Conservation (phyloP, 2,797 vertebrate genomes). For the Oryzias dopingdopingensis region DNA sequence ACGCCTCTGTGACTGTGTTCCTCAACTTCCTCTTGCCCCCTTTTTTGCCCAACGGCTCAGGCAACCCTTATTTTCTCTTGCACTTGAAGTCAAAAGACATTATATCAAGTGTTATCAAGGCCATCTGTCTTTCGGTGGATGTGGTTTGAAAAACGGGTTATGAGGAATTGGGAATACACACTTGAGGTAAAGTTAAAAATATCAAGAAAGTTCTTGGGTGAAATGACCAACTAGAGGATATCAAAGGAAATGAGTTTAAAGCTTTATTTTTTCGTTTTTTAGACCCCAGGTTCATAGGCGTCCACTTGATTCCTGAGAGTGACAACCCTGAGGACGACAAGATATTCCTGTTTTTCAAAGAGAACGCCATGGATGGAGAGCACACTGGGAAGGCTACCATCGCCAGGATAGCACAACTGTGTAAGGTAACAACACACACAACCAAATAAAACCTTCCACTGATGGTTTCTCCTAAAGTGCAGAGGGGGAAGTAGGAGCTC, state of each 20-base stretch:
- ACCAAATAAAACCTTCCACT: conserved; percentile 9
- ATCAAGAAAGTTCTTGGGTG: no score
- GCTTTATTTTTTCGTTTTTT: no score
- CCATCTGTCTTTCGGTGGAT: conserved; percentile 69
- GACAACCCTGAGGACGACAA: conserved; percentile 99
- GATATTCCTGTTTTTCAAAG: conserved; percentile 98
- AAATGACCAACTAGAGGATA: no score
- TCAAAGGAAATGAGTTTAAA: no score
- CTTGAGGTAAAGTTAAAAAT: conserved; percentile 52
- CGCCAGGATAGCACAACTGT: conserved; percentile 97
- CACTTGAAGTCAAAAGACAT: conserved; percentile 44
- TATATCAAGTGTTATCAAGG: conserved; percentile 57
- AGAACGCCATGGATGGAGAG: conserved; percentile 97
- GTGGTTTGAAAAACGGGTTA: conserved; percentile 53
- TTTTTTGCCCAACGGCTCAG: not conserved
- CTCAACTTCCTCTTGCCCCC: conserved; percentile 11
- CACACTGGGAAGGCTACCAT: conserved; percentile 96
- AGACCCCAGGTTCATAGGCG: conserved; percentile 93
- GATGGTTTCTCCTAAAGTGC: not conserved
- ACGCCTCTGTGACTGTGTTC: conserved; percentile 39
- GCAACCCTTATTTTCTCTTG: conserved; percentile 58
- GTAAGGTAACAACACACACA: conserved; percentile 88
- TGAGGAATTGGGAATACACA: conserved; percentile 57
- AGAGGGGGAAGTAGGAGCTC: not conserved
- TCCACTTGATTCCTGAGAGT: conserved; percentile 92